Base-by-base conservation (phyloP, 2,888 invertebrate genomes). In the Gerosis bhagava region DNA sequence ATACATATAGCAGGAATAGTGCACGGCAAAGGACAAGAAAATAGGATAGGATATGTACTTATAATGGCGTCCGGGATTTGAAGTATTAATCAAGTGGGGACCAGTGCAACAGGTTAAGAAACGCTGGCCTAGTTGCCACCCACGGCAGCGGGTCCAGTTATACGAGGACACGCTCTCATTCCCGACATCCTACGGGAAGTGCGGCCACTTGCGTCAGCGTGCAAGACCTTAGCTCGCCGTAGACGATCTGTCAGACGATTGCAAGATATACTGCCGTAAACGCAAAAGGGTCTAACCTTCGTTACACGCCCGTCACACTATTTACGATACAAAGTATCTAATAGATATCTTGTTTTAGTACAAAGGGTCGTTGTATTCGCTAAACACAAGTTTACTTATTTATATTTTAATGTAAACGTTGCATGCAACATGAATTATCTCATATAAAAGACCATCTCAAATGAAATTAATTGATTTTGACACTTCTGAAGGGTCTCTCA, bases 101-200 rank as follows among this genome's bases (percentile, higher is more conserved):
- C 25, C 25, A 19, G 31, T 43, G n/a, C 22, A 31, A 10, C 13
- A 45, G 45, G 37, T 45, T 45, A 45, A 45, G 45, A 45, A 45
- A 31, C 37, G 45, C 37, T 45, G 45, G 25, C 46, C 39, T 46
- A 46, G 46, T 65, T 69, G 72, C 82, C 77, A 80, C 82, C 82
- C 80, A 82, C 82, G 77, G 35, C 17, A 71, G 62, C 56, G 55
- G 61, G 49, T 51, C 29, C 70, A 69, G 73, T 77, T 77, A 83
- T 83, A 86, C 80, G 79, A 84, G 83, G 84, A 83, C 87, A 87
- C 81, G 84, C 72, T 78, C 86, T 83, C 81, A 87, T 83, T 87
- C 83, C 70, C 77, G 73, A 84, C 87, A 86, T 88, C 87, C 87
- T 84, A 86, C 78, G 75, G 84, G 80, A 86, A 77, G 77, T 70